Evolutionary conservation across 2,797 vertebrate genomes (phyloP).

Genomic region (Podarcis siculus): DNA sequence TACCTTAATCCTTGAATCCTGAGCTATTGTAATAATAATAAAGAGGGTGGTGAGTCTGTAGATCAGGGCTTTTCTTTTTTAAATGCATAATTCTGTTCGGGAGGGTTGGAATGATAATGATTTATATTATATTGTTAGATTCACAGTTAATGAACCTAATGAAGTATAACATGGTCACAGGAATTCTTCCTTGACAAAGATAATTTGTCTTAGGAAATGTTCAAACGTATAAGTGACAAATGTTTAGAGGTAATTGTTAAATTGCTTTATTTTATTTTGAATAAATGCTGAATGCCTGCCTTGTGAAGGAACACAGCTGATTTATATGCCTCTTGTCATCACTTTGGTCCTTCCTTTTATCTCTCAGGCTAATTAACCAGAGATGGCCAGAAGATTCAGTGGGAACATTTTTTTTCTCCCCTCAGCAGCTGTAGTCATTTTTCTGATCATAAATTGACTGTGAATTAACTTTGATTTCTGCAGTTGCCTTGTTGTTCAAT

Average conservation of each 20-base stretch:
- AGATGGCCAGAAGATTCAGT: background rate
- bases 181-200: slow-evolving; percentile 55
- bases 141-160: slow-evolving; percentile 67
- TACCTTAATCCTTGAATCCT: slow-evolving; percentile 55
- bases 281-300: slow-evolving; percentile 31
- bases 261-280: slow-evolving; percentile 47
- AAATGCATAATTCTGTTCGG: slow-evolving; percentile 57
- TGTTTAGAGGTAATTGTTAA: slow-evolving; percentile 52
- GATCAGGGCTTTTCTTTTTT: slow-evolving; percentile 32
- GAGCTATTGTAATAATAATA: slow-evolving; percentile 44
- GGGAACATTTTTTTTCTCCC: background rate
- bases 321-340: slow-evolving; percentile 27
- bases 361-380: slow-evolving; percentile 16
- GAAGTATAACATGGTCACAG: slow-evolving; percentile 53
- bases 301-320: slow-evolving; percentile 34
- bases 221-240: slow-evolving; percentile 60
- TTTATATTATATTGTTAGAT: slow-evolving; percentile 55
- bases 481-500: slow-evolving; percentile 7
- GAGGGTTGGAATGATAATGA: slow-evolving; percentile 53
- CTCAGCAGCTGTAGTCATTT: background rate
- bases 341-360: slow-evolving; percentile 15
- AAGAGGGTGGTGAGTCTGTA: slow-evolving; percentile 14
- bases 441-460: slow-evolving; percentile 13
- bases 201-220: slow-evolving; percentile 63
- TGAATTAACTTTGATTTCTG: slow-evolving; percentile 20